These are phyloP conservation scores for Dromas ardeola DNA, from an alignment of 2,113 vertebrate genomes.

Conservation along the genomic window DNA sequence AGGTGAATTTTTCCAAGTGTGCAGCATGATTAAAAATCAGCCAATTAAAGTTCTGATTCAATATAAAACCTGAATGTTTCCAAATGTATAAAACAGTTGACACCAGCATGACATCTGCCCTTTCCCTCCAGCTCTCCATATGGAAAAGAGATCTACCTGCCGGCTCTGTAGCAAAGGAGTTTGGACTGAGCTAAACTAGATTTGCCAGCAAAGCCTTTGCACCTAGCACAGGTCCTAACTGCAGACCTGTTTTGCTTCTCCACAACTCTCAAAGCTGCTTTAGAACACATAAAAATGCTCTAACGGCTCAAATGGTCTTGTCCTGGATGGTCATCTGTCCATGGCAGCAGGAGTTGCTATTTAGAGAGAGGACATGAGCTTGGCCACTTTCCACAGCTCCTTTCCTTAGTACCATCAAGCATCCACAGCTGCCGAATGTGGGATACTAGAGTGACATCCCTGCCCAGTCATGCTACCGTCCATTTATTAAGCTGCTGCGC, in stretches of 20 bases:
- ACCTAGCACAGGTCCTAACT: not conserved
- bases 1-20: slow-evolving; percentile 11
- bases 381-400: not conserved
- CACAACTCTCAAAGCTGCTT: not conserved
- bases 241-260: not conserved
- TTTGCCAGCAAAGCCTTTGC: not conserved
- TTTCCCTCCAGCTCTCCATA: slow-evolving; percentile 10
- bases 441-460: not conserved
- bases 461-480: not conserved
- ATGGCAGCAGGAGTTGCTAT: not conserved
- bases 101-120: slow-evolving; percentile 24
- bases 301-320: not conserved
- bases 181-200: not conserved
- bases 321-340: not conserved
- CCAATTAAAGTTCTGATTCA: slow-evolving; percentile 38
- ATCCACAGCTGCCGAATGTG: not conserved
- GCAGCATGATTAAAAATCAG: not conserved
- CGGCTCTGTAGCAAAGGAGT: not conserved
- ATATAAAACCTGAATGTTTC: slow-evolving; percentile 25
- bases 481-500: not conserved
- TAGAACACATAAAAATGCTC: not conserved
- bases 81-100: slow-evolving; percentile 50
- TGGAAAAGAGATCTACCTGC: slow-evolving; percentile 20
- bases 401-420: not conserved
- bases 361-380: not conserved